Conservation (phyloP, 92 coral and sea anemone species). For the Parazoanthus atlanticus region DNA sequence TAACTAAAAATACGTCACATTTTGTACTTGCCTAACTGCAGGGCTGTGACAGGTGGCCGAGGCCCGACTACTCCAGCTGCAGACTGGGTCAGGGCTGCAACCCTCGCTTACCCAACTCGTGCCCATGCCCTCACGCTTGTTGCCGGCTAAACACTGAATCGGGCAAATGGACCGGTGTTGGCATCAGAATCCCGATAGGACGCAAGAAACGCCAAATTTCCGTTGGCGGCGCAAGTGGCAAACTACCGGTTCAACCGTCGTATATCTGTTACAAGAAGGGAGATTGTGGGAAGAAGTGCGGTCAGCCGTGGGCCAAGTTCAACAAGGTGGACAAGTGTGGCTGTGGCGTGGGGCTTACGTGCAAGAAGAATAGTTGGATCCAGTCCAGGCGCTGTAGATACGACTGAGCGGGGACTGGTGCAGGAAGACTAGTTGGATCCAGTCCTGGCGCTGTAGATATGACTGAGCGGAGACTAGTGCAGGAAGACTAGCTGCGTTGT, state of each 20-base stretch:
- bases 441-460: not conserved
- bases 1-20: too few species aligned
- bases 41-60: too few species aligned
- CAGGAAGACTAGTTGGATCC: too few species aligned
- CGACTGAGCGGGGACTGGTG: not conserved
- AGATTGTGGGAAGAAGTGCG: too few species aligned
- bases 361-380: slow-evolving; percentile 11
- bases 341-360: not conserved
- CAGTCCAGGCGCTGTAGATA: slow-evolving; percentile 13
- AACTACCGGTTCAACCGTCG: not conserved
- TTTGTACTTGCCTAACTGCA: too few species aligned
- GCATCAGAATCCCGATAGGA: too few species aligned
- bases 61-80: too few species aligned
- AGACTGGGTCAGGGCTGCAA: not conserved
- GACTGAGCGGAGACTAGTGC: not conserved
- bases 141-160: slow-evolving; percentile 1
- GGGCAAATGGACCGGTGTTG: not conserved
- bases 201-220: too few species aligned
- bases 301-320: too few species aligned
- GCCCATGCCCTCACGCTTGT: slow-evolving; percentile 10
- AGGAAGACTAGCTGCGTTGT: too few species aligned
- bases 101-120: not conserved
- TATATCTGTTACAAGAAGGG: slow-evolving; percentile 4
- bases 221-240: not conserved
- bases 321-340: not conserved